phyloP scores from a whole-genome alignment of 2,113 vertebrate species.

The Pogona vitticeps region DNA sequence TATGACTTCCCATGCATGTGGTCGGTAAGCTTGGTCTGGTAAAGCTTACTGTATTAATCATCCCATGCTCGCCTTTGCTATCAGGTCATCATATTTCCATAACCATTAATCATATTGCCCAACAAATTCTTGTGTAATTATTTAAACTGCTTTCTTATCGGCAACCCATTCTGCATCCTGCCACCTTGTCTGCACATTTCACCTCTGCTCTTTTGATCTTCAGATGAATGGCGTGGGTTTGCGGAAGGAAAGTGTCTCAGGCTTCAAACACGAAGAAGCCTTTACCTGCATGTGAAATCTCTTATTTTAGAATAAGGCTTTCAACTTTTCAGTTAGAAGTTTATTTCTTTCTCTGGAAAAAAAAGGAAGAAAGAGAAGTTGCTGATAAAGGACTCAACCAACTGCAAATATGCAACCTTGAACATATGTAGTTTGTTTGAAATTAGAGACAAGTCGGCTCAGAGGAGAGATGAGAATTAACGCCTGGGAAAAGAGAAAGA shows the following conservation, averaged over 20 bases:
- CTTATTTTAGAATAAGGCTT: conserved; percentile 54
- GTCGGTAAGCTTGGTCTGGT: conserved; percentile 41
- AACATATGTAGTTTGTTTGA: conserved; percentile 28
- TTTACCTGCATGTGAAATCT: conserved; percentile 65
- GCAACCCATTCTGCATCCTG: conserved; percentile 51
- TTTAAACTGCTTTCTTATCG: conserved; percentile 64
- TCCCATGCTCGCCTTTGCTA: conserved; percentile 47
- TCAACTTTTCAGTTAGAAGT: conserved; percentile 53
- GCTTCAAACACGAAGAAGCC: conserved; percentile 46
- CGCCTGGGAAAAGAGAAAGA: conserved; percentile 11
- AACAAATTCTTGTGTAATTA: conserved; percentile 65
- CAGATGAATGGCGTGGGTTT: conserved; percentile 58
- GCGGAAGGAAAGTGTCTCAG: conserved; percentile 28
- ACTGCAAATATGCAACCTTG: conserved; percentile 40
- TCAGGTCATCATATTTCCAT: conserved; percentile 67
- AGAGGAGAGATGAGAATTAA: conserved; percentile 30
- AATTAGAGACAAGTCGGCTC: conserved; percentile 33
- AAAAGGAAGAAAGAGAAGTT: conserved; percentile 16
- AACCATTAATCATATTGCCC: conserved; percentile 70
- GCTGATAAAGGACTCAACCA: conserved; percentile 41
- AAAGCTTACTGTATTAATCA: conserved; percentile 61
- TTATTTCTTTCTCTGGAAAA: not conserved
- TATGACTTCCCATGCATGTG: conserved; percentile 37
- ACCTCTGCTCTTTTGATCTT: conserved; percentile 60
- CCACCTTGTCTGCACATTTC: conserved; percentile 61